Percentiles rank a stretch among this genome's conserved stretches.
Conservation (phyloP, 2,113 vertebrate species). For the Terrapene triunguis region DNA sequence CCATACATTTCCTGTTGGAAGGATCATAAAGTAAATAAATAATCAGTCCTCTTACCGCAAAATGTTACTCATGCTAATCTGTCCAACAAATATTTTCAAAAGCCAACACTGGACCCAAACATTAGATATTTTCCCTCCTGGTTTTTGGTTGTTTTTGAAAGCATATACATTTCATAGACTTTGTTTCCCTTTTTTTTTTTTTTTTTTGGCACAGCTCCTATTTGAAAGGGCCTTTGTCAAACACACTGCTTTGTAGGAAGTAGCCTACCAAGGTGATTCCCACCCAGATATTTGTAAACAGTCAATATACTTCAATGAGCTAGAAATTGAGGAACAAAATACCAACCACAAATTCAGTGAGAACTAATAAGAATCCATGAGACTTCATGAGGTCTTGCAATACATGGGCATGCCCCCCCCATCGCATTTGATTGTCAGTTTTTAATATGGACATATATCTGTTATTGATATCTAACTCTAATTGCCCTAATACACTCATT, state of each 20-base stretch:
- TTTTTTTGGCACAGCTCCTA: background rate
- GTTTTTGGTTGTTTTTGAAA: background rate
- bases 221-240: background rate
- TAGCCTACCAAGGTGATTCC: background rate
- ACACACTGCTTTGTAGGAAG: background rate
- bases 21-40: background rate
- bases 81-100: background rate
- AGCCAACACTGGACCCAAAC: background rate
- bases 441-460: background rate
- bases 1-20: background rate
- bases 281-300: background rate
- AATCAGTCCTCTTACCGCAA: fast-evolving
- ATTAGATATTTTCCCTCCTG: background rate
- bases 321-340: background rate
- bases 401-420: background rate
- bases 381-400: background rate
- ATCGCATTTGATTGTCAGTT: background rate
- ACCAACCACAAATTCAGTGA: background rate
- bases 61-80: background rate
- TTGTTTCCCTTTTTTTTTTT: background rate
- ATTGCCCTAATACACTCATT: background rate
- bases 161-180: background rate
- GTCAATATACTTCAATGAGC: background rate
- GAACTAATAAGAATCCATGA: background rate
- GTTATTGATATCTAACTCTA: slow-evolving; percentile 30